phyloP scores from a whole-genome alignment of 2,113 vertebrate genomes.

The Falco punctatus region DNA sequence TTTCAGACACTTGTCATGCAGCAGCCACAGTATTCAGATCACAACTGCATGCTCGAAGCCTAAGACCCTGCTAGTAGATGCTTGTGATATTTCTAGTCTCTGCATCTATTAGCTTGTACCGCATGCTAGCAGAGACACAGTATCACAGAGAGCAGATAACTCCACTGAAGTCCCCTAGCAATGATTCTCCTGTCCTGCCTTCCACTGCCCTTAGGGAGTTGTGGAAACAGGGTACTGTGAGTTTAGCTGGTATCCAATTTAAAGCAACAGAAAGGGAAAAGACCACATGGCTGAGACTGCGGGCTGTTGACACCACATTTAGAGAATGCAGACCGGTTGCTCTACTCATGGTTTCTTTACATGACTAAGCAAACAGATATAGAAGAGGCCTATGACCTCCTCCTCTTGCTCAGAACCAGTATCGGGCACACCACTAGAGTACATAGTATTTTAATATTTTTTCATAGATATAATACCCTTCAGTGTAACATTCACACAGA shows the following conservation, averaged over 20 bases:
- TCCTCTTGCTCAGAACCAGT: neutral
- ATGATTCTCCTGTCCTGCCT: neutral
- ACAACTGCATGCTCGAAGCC: rapidly evolving
- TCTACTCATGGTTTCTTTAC: rapidly evolving
- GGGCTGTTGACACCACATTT: neutral
- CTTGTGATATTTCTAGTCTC: neutral
- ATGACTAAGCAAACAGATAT: neutral
- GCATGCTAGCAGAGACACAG: rapidly evolving
- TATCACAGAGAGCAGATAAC: neutral
- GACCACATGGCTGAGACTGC: neutral
- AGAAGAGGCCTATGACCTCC: neutral
- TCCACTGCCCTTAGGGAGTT: rapidly evolving
- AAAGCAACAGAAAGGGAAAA: neutral
- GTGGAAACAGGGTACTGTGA: neutral
- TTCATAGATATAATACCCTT: neutral
- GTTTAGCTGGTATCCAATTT: neutral
- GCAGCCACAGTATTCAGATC: neutral
- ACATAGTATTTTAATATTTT: neutral
- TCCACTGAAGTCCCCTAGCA: neutral
- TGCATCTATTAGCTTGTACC: neutral
- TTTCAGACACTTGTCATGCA: neutral
- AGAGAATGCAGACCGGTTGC: neutral
- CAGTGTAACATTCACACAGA: neutral
- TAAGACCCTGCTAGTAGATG: neutral
- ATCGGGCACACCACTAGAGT: neutral